Evolutionary conservation across 2,113 vertebrate genomes (phyloP).

Genomic region (Neolamprologus tretocephalus): DNA sequence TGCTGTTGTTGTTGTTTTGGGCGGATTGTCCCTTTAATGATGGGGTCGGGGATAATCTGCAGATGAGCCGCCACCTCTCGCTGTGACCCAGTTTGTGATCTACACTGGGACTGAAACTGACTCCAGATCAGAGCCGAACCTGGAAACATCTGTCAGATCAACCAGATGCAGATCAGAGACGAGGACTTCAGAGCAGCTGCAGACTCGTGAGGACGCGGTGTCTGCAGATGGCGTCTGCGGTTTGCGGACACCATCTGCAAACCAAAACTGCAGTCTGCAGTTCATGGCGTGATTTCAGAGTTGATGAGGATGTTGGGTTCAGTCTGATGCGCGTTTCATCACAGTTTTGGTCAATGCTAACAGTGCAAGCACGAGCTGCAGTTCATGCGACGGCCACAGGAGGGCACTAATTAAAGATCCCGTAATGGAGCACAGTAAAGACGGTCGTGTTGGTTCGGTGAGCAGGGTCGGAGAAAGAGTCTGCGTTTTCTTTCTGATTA

Average conservation of each 20-base stretch:
- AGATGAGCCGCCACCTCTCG: not conserved
- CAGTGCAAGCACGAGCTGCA: not conserved
- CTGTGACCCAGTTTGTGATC: slow-evolving; percentile 27
- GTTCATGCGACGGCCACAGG: not conserved
- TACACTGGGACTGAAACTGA: not conserved
- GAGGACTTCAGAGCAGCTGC: not conserved
- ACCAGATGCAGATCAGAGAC: not conserved
- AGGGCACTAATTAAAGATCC: not conserved
- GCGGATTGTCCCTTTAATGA: not conserved
- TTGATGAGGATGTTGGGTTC: not conserved
- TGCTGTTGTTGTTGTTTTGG: not conserved
- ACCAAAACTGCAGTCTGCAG: not conserved
- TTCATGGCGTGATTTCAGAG: not conserved
- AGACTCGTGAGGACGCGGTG: rapidly evolving
- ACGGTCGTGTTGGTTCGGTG: not conserved
- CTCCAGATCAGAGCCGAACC: not conserved
- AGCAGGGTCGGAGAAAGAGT: not conserved
- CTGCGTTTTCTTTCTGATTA: not conserved
- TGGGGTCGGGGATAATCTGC: not conserved
- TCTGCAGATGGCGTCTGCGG: not conserved
- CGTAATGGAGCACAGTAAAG: not conserved
- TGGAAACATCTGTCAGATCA: slow-evolving; percentile 1
- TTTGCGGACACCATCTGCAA: not conserved
- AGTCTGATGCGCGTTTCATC: not conserved
- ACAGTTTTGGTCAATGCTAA: too few relatives aligned